A percentile compares a stretch with the other conserved stretches of the same genome.
Conservation (phyloP, 2,888 invertebrate species). For the Linhomoeus sp. region DNA sequence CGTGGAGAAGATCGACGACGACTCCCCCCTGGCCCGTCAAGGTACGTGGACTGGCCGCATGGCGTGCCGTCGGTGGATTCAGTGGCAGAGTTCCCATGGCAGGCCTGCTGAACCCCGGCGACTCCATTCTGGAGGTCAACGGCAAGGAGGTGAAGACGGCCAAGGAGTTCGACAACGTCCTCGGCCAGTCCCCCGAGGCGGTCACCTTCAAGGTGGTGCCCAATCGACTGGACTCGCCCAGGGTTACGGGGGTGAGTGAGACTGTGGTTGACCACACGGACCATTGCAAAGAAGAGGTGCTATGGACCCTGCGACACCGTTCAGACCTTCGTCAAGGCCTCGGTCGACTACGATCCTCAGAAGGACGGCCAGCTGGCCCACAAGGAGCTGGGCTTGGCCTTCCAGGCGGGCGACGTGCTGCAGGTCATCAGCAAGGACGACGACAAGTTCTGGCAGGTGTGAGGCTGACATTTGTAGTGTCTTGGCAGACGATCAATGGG, state of each 20-base stretch:
- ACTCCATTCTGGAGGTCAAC: conserved; percentile 82
- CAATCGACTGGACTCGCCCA: conserved; percentile 80
- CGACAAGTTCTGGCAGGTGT: conserved; percentile 97
- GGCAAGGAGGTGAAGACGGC: conserved; percentile 61
- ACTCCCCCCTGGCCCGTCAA: conserved; percentile 66
- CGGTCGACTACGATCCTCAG: conserved; percentile 91
- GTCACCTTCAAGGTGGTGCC: conserved; percentile 98
- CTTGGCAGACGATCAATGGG: too few species aligned
- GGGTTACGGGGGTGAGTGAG: not conserved
- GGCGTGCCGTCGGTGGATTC: too few species aligned
- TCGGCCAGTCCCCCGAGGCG: conserved; percentile 55
- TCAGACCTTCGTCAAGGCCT: conserved; percentile 96
- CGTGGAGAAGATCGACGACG: conserved; percentile 72
- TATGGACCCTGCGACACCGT: too few species aligned
- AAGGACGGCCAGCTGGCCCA: conserved; percentile 94
- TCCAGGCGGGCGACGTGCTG: conserved; percentile 86
- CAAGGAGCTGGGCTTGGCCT: conserved; percentile 87
- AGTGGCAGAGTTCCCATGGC: too few species aligned
- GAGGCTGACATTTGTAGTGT: too few species aligned
- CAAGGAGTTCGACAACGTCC: conserved; percentile 55
- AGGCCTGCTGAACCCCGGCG: conserved; percentile 60
- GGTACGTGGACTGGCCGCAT: too few species aligned
- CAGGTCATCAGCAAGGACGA: conserved; percentile 96
- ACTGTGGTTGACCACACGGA: too few species aligned
- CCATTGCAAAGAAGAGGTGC: too few species aligned